These are phyloP conservation scores for Nycteola revayana DNA, from an alignment of 2,888 invertebrate genomes.

Conservation along the genomic window DNA sequence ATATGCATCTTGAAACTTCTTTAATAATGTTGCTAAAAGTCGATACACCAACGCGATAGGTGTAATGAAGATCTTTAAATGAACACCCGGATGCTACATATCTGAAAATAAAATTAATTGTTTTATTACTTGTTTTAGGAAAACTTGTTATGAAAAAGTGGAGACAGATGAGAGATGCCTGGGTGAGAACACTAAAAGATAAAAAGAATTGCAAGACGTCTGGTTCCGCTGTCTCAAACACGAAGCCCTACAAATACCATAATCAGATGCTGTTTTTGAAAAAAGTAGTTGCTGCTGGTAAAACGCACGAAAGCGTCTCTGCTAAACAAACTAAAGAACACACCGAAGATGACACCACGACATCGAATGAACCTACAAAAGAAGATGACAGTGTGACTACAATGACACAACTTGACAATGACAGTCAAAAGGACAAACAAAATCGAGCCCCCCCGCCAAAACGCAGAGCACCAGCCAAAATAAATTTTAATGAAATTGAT, in stretches of 20 bases:
- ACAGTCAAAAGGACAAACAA: slow-evolving; percentile 28
- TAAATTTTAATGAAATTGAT: slow-evolving; percentile 24
- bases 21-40: slow-evolving; percentile 24
- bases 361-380: slow-evolving; percentile 12
- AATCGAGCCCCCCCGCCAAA: slow-evolving; percentile 18
- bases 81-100: slow-evolving; percentile 24
- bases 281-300: slow-evolving; percentile 24
- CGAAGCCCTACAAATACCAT: slow-evolving; percentile 28
- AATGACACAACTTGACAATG: slow-evolving; percentile 18
- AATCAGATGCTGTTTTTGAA: slow-evolving; percentile 31
- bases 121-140: slow-evolving; percentile 20
- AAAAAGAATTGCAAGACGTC: slow-evolving; percentile 25
- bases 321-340: slow-evolving; percentile 8
- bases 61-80: slow-evolving; percentile 24
- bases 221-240: slow-evolving; percentile 25
- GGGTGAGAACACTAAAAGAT: slow-evolving; percentile 19
- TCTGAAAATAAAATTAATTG: slow-evolving; percentile 16
- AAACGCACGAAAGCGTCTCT: slow-evolving; percentile 26
- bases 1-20: slow-evolving; percentile 18
- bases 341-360: slow-evolving; percentile 10
- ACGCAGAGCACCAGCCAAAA: slow-evolving; percentile 21
- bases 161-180: slow-evolving; percentile 19
- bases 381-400: slow-evolving; percentile 8
- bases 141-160: slow-evolving; percentile 23
- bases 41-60: slow-evolving; percentile 22